Evolutionary conservation across 2,888 invertebrate genomes (phyloP).

Genomic region (Dysmachus trigonus): DNA sequence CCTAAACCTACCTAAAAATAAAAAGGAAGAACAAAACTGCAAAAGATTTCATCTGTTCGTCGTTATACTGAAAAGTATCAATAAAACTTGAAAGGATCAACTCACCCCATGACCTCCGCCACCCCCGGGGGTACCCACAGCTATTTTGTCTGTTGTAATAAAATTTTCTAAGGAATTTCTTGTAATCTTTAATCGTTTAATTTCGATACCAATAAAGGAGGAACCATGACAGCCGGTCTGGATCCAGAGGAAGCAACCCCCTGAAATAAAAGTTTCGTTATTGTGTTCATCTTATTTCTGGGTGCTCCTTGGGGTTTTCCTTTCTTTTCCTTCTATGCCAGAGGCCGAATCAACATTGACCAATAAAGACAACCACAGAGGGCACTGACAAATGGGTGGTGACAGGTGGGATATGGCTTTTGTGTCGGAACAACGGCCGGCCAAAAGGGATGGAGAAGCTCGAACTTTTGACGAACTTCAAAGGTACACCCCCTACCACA

Average conservation of each 20-base stretch:
- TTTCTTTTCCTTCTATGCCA: background rate
- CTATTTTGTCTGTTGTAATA: conserved; percentile 28
- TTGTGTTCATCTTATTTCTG: conserved; percentile 15
- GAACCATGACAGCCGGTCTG: background rate
- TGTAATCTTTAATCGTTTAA: conserved; percentile 34
- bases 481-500: background rate
- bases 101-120: background rate
- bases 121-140: background rate
- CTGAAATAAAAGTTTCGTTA: conserved; percentile 10
- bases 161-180: conserved; percentile 29
- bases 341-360: conserved; percentile 2
- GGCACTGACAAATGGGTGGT: background rate
- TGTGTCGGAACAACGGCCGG: background rate
- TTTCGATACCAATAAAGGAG: background rate
- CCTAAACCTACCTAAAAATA: background rate
- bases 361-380: background rate
- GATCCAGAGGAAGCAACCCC: background rate
- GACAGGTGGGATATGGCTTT: background rate
- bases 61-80: background rate
- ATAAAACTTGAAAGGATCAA: conserved; percentile 32
- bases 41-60: background rate
- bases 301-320: background rate
- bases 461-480: background rate
- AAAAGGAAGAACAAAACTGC: background rate
- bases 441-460: background rate